phyloP scores from a whole-genome alignment of 2,888 invertebrate species.

The Cynaeus angustus region DNA sequence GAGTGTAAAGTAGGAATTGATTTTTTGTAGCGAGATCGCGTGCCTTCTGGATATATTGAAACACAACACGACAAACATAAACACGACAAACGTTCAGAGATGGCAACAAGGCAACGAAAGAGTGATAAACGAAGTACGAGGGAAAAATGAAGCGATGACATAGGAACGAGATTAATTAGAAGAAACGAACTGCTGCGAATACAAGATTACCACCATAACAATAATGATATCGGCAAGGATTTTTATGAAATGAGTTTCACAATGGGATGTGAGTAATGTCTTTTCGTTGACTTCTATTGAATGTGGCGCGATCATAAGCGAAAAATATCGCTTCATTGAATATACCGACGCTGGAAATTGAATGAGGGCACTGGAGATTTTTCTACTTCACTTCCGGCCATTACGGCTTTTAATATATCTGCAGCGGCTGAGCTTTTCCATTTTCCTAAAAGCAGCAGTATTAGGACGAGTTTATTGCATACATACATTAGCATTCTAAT shows the following conservation, averaged over 20 bases:
- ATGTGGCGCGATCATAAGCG: constrained; percentile 30
- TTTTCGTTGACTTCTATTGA: constrained; percentile 30
- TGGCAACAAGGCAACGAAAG: constrained; percentile 39
- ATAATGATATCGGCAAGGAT: constrained; percentile 30
- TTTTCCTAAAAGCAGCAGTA: neutral
- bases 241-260: constrained; percentile 39
- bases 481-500: too few species aligned
- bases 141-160: constrained; percentile 12
- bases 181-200: constrained; percentile 12
- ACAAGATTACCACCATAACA: constrained; percentile 30
- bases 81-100: constrained; percentile 48
- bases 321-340: constrained; percentile 41
- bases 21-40: constrained; percentile 47
- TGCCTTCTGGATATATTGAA: constrained; percentile 44
- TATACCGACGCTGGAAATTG: constrained; percentile 19
- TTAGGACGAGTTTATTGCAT: too few species aligned
- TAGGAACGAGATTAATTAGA: constrained; percentile 28
- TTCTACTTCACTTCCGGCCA: constrained; percentile 15
- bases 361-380: constrained; percentile 25
- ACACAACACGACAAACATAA: constrained; percentile 46
- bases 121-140: constrained; percentile 20
- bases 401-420: neutral
- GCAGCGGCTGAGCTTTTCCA: neutral
- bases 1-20: constrained; percentile 44
- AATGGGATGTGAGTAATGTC: constrained; percentile 32